A percentile compares a stretch with the other conserved stretches of the same genome.
phyloP scores from a whole-genome alignment of 2,797 vertebrate genomes.

The Thripadectes ignobilis region DNA sequence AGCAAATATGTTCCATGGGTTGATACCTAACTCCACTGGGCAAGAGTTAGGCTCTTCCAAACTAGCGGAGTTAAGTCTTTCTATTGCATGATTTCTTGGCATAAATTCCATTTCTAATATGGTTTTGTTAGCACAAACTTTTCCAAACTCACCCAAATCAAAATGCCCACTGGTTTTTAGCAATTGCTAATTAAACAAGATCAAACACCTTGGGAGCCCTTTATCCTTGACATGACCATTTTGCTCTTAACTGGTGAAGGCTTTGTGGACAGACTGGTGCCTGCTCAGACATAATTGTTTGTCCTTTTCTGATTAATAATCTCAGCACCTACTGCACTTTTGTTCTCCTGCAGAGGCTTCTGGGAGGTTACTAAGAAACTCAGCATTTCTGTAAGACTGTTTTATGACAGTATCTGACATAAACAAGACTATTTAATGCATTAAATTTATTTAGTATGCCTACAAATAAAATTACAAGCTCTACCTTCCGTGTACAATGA shows the following conservation, averaged over 20 bases:
- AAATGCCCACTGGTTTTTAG: not conserved
- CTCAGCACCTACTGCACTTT: not conserved
- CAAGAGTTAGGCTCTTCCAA: not conserved
- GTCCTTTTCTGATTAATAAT: not conserved
- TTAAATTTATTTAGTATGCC: not conserved
- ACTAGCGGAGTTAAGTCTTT: not conserved
- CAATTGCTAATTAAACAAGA: constrained; percentile 28
- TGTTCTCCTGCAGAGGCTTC: not conserved
- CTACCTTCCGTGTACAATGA: not conserved
- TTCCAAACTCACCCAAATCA: not conserved
- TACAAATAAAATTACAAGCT: not conserved
- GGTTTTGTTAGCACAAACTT: not conserved
- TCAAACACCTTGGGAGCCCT: not conserved
- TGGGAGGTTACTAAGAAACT: not conserved
- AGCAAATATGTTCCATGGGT: not conserved
- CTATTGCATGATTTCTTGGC: not conserved
- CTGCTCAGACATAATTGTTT: not conserved
- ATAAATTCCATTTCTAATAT: not conserved
- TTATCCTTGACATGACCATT: not conserved
- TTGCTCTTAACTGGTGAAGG: constrained; percentile 15
- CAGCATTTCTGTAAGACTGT: not conserved
- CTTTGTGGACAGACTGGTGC: not conserved
- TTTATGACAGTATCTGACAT: not conserved
- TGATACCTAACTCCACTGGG: not conserved
- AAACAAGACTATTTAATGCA: not conserved